Conservation (phyloP, 2,113 vertebrate genomes). For the Rhadina sibilatrix region DNA sequence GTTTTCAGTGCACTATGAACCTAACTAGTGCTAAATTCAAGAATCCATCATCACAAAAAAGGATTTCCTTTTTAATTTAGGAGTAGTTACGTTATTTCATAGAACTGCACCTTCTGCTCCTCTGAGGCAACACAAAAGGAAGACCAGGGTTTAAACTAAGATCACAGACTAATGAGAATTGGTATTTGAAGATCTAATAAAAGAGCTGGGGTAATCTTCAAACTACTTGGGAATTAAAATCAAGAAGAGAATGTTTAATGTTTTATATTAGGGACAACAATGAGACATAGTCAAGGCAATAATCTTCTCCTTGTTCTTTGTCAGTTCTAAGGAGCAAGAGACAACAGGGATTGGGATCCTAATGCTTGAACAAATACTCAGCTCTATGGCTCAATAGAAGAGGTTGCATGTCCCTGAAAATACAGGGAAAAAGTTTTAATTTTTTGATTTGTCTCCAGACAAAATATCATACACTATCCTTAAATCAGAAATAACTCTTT, state of each 20-base stretch:
- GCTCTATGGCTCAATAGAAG: neutral
- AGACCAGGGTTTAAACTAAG: neutral
- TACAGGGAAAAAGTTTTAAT: fast-evolving
- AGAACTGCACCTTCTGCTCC: neutral
- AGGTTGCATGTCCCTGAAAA: neutral
- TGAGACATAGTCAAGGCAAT: neutral
- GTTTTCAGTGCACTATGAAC: neutral
- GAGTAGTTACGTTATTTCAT: neutral
- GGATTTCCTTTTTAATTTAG: neutral
- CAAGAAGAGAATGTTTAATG: neutral
- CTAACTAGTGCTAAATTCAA: neutral
- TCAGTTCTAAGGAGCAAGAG: neutral
- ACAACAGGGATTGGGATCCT: neutral
- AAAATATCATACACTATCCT: neutral
- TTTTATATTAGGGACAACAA: neutral
- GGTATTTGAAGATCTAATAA: neutral
- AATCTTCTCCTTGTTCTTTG: neutral
- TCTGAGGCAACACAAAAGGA: neutral
- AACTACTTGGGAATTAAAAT: neutral
- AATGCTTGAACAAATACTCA: neutral
- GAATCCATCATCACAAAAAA: neutral
- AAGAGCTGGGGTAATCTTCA: neutral
- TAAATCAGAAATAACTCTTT: neutral
- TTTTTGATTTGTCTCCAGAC: neutral
- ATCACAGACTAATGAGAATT: neutral